phyloP scores from a whole-genome alignment of 2,113 vertebrate genomes.

The Grallaria varia region DNA sequence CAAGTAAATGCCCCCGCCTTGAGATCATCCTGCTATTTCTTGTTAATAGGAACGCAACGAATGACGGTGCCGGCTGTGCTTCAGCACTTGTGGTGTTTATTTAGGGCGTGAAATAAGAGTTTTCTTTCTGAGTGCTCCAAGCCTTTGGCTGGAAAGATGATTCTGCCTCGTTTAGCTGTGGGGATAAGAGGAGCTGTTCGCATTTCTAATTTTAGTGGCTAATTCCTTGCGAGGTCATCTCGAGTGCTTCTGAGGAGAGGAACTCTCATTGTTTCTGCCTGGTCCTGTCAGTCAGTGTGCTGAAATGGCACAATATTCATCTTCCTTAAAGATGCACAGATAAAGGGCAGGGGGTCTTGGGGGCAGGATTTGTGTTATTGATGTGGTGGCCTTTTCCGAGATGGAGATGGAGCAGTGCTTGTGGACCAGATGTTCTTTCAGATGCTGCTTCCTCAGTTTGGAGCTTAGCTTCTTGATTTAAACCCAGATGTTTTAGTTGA shows the following conservation, averaged over 20 bases:
- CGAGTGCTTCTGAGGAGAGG: neutral
- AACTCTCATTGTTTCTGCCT: neutral
- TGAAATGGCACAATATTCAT: neutral
- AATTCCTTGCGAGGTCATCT: slow-evolving; percentile 20
- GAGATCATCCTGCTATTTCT: neutral
- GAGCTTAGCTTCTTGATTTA: neutral
- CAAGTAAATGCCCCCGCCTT: neutral
- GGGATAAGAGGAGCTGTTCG: neutral
- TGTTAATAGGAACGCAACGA: neutral
- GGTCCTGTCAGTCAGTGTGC: neutral
- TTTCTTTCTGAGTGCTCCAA: neutral
- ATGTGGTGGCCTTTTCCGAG: neutral
- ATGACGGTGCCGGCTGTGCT: neutral
- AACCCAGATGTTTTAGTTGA: neutral
- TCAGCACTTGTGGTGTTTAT: neutral
- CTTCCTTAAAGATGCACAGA: neutral
- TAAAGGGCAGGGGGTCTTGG: neutral
- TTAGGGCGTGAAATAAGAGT: neutral
- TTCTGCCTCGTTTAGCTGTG: neutral
- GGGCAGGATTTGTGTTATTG: neutral
- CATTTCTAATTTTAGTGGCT: slow-evolving; percentile 46
- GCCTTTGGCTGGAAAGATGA: neutral
- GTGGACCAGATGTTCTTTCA: neutral
- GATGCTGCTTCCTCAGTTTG: neutral
- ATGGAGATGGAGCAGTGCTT: neutral